These are phyloP conservation scores for Chiloscyllium punctatum DNA, from an alignment of 2,797 vertebrate genomes.

Conservation along the genomic window DNA sequence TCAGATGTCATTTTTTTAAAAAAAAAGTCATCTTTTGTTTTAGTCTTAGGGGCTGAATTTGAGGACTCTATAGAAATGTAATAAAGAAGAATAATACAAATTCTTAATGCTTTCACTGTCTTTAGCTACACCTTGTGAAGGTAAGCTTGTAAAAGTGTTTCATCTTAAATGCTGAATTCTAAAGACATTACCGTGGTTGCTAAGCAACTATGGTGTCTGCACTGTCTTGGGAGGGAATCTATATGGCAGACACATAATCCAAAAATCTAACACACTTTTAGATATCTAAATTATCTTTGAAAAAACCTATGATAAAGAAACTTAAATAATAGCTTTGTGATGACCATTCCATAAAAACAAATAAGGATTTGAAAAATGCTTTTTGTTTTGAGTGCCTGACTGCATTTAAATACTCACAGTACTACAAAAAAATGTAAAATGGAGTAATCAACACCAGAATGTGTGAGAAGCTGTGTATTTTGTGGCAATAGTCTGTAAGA, in stretches of 20 bases:
- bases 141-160: not conserved
- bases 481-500: not conserved
- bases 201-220: constrained; percentile 41
- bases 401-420: not conserved
- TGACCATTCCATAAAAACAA: not conserved
- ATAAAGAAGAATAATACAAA: not conserved
- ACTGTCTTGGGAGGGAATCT: constrained; percentile 51
- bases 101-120: not conserved
- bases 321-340: not conserved
- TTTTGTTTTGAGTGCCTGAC: not conserved
- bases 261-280: constrained; percentile 54
- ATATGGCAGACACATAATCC: constrained; percentile 60
- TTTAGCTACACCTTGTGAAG: constrained; percentile 38
- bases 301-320: constrained; percentile 4
- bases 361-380: not conserved
- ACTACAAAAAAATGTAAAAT: not conserved
- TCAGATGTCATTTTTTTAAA: not conserved
- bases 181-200: constrained; percentile 36
- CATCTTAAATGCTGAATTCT: constrained; percentile 11
- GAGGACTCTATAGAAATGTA: not conserved
- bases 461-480: not conserved
- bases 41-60: constrained; percentile 25
- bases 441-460: too few relatives aligned
- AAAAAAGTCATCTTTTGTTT: constrained; percentile 21
- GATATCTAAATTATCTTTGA: not conserved